phyloP scores from a whole-genome alignment of 2,113 vertebrate genomes.

The Damaliscus lunatus region DNA sequence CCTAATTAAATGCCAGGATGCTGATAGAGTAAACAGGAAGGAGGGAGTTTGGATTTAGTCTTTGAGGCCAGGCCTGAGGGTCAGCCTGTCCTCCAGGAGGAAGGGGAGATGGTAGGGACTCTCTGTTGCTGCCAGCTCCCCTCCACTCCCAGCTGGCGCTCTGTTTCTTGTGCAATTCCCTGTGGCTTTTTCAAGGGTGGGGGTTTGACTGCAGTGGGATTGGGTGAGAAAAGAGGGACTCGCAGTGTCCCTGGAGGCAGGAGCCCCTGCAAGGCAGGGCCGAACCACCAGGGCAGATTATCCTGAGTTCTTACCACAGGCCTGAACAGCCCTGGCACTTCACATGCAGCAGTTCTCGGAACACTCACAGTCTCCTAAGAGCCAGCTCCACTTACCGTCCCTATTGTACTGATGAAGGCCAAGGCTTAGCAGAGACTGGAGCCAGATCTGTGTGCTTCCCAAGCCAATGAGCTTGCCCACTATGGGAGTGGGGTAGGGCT shows the following conservation, averaged over 20 bases:
- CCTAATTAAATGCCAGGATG: neutral
- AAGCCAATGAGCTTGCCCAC: neutral
- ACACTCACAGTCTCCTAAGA: neutral
- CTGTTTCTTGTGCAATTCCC: neutral
- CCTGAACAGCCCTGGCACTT: neutral
- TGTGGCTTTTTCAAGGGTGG: neutral
- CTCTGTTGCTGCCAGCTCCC: no score
- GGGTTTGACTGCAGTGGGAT: neutral
- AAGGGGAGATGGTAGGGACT: neutral
- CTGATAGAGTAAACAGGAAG: neutral
- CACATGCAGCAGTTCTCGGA: accelerated
- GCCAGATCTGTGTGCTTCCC: neutral
- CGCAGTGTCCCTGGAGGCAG: neutral
- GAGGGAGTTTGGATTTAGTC: neutral
- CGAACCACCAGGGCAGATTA: accelerated
- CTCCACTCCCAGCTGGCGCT: neutral
- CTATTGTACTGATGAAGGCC: neutral
- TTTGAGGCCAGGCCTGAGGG: neutral
- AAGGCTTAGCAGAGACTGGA: neutral
- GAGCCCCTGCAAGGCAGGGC: accelerated
- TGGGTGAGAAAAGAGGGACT: neutral
- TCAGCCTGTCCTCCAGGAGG: neutral
- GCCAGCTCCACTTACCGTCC: no score
- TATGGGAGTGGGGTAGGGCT: neutral
- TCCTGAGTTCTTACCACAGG: neutral